Evolutionary conservation across 2,797 vertebrate species (phyloP), one percentile per base, ranked within the genome.

Genomic region (Cercopithecus mitis): DNA sequence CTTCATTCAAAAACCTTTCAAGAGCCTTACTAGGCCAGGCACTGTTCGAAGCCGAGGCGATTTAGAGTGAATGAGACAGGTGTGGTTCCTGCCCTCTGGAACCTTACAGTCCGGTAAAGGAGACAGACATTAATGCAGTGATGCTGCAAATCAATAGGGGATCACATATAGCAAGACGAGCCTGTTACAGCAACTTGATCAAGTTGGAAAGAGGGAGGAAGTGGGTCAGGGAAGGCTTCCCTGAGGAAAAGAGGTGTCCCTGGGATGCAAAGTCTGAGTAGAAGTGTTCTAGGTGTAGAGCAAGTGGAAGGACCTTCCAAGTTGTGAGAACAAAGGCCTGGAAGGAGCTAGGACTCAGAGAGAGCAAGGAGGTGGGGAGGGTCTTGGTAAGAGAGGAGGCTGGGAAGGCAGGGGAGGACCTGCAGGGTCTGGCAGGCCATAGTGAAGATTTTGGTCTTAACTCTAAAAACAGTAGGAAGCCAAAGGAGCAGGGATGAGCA

Each of bases 121-220:
- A 77, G 36, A 25, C 41, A 30, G 57, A 39, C 4, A 0, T 72
- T 33, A 36, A 73, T 25, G 27, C 27, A 76, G 30, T 33, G 7
- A 14, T n/a, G 41, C 30, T n/a, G 4, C 1, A 73, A 47, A 93
- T 64, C 10, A 15, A 13, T 25, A 50, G 0, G 1, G 36, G 1
- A 57, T 57, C 10, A 24, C 1, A 24, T 50, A 57, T 0, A 0
- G 5, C 36, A 15, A 82, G 67, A 55, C 75, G 58, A 73, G 57
- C 43, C 30, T 67, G 10, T 45, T 41, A 5, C 14, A 10, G 25
- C 17, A 12, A 6, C 25, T 47, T 88, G 36, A 33, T 22, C 39
- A 30, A 30, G 47, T 2, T 12, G 50, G 30, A 2, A 64, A 88
- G 80, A 79, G 14, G 8, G 1, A 9, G 5, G 33, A 27, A 43